Evolutionary conservation across 1,140 invertebrate genomes (phyloP).

Genomic region (Drosophila equinoxialis): DNA sequence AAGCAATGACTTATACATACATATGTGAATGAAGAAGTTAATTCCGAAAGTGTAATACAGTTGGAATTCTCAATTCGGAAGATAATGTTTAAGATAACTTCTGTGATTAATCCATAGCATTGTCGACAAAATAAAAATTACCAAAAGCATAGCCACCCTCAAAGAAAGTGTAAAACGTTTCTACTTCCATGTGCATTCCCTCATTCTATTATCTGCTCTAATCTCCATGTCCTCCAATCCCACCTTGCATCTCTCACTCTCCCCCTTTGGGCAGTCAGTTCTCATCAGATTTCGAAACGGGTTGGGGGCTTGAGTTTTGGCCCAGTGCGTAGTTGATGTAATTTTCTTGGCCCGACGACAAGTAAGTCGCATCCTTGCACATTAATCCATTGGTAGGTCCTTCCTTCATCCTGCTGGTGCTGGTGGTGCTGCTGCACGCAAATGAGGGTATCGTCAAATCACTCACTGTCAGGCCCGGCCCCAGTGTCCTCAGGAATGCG

Average conservation of each 20-base stretch:
- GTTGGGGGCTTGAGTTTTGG: neutral
- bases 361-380: conserved; percentile 66
- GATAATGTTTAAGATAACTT: too few relatives aligned
- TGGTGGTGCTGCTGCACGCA: conserved; percentile 52
- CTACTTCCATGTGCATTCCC: neutral
- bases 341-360: conserved; percentile 53
- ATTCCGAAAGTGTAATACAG: too few relatives aligned
- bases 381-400: conserved; percentile 66
- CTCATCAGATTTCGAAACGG: conserved; percentile 51
- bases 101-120: too few relatives aligned
- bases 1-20: too few relatives aligned
- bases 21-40: too few relatives aligned
- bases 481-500: conserved; percentile 72
- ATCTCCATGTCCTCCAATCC: neutral
- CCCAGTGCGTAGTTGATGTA: conserved; percentile 65
- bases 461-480: conserved; percentile 72
- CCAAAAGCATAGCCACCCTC: neutral
- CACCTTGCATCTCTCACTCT: neutral
- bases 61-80: too few relatives aligned
- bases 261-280: conserved; percentile 28
- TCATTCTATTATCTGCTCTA: too few relatives aligned
- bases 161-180: neutral
- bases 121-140: too few relatives aligned
- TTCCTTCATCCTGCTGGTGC: conserved; percentile 27
- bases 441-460: conserved; percentile 79